Evolutionary conservation across 2,797 vertebrate genomes (phyloP), one percentile per base, ranked within the genome.

Genomic region (Lacerta bilineata): DNA sequence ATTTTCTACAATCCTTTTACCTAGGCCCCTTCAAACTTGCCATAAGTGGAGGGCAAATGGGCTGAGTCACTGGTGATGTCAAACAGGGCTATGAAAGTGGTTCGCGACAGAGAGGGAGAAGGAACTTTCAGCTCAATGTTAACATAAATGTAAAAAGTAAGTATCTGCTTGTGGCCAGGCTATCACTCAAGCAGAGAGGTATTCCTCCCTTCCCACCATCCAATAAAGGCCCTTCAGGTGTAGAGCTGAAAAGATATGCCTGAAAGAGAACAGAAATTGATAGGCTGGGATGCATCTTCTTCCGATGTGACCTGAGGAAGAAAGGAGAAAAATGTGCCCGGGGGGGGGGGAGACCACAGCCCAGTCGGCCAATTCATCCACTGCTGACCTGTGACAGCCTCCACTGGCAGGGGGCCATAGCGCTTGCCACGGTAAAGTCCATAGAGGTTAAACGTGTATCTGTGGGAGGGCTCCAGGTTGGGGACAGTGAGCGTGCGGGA

Each of bases 301-400:
- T 43, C 13, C 27, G 36, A 2, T n/a, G 36, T 4, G n/a, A 27
- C 39, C 27, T 46, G 27, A 25, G 20, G 18, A 66, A 46, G 29
- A 66, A 46, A 79, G 29, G 3, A 50, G 8, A 33, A 41, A 79
- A 69, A 9, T 2, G 3, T 23, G 33, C 33, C 33, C 1, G 33
- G 50, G 50, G 50, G 13, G 50, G 50, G 11, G 23, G 23, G 61
- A 1, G 27, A 39, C 23, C 25, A 20, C 83, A 55, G 10, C 46
- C 18, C 4, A 20, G 50, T 50, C 8, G 10, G 18, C 11, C n/a
- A 50, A 4, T 76, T 76, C 17, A 76, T 25, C 27, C 3, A 4
- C 8, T 33, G n/a, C 87, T 87, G 80, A 94, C 93, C 92, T 93
- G 93, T 93, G 13, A n/a, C 80, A 27, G 84, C 79, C 41, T 84